Evolutionary conservation across 2,113 vertebrate genomes (phyloP), one percentile per base, ranked within the genome.

Genomic region (Scartelaos histophorus): DNA sequence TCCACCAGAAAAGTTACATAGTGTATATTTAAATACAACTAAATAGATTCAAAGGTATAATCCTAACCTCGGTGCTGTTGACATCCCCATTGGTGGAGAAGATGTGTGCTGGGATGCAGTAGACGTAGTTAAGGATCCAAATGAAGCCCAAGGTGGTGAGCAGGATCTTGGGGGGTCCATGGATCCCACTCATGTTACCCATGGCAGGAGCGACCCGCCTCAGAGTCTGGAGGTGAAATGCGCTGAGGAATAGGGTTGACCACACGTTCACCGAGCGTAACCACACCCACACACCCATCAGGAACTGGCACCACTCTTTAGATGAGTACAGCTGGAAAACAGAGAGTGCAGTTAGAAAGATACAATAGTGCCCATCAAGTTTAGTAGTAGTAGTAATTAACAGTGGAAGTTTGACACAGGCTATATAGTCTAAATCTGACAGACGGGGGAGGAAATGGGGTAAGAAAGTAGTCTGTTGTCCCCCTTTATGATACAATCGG

Each of bases 271-370:
- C 92, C 0, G 91, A 90, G 24, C 93, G 92, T 24, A 95, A 78
- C 91, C 94, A 94, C 76, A 95, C 91, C 93, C 93, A 95, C 19
- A 93, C 1, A 2, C 90, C 93, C 94, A 95, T 95, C 75, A 95
- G 86, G n/a, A 94, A 54, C 64, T 83, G 90, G 73, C 94, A 94
- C 87, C 88, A 92, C 13, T 69, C 68, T 65, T 73, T 90, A 53
- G 87, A 85, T 2, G 87, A 85, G 71, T 90, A 90, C 2, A 94
- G 70, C 91, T 93, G 79, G 22, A 73, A 70, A 69, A 19, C 71
- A 15, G 70, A 25, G 49, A 19, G 49, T 53, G 49, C 51, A 54
- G 11, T 54, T 54, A 54, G 51, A 6, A 51, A 19, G 17, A 38
- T 29, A 29, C 29, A 29, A 29, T 43, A 43, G 38, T 51, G 16